Percentiles rank a stretch among this genome's conserved stretches.
Evolutionary conservation across 2,797 vertebrate species (phyloP).

Genomic region (Babyrousa celebensis): DNA sequence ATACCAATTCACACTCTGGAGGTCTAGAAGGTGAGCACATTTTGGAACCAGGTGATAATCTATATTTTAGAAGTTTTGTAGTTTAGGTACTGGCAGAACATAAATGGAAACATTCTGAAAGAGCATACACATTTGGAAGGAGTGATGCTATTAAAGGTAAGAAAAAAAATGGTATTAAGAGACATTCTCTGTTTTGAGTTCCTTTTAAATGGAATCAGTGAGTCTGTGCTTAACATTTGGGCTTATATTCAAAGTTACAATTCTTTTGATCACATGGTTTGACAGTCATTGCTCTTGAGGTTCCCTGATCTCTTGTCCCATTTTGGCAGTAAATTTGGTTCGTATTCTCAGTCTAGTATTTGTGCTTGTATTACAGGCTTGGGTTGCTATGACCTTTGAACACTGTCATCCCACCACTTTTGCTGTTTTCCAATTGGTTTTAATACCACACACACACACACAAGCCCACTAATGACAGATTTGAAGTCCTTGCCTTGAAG

Average conservation of each 20-base stretch:
- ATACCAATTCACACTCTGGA: not conserved
- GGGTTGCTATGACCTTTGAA: not conserved
- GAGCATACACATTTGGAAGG: not conserved
- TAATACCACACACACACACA: not conserved
- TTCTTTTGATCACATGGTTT: not conserved
- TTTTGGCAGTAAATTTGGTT: conserved; percentile 34
- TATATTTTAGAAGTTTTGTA: not conserved
- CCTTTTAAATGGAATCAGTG: not conserved
- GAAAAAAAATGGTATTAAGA: not conserved
- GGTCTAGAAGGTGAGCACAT: not conserved
- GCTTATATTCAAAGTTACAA: not conserved
- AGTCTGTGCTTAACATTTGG: not conserved
- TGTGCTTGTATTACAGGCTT: not conserved
- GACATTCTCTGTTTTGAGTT: not conserved
- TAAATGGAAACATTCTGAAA: not conserved
- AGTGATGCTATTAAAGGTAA: not conserved
- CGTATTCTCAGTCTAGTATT: not conserved
- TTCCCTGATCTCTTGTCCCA: not conserved
- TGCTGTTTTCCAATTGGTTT: not conserved
- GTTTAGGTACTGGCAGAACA: not conserved
- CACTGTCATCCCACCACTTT: not conserved
- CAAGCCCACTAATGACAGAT: not conserved
- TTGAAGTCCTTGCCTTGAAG: not conserved
- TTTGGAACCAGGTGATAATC: not conserved
- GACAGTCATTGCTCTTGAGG: not conserved